Base-by-base conservation (phyloP, 2,888 invertebrate species). In the Chymomyza amoena region DNA sequence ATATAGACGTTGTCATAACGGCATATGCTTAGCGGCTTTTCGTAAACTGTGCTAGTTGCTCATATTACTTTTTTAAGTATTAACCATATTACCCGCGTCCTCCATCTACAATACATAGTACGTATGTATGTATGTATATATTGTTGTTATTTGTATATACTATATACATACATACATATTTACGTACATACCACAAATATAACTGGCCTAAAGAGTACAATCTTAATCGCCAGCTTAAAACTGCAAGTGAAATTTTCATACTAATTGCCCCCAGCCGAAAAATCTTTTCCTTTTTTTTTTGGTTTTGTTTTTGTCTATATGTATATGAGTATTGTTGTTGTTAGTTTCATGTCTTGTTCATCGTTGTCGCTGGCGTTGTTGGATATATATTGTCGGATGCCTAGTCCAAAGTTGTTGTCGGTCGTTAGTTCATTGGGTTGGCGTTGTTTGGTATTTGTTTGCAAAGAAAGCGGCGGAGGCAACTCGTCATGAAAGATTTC, bases 171-270 rank as follows among this genome's bases (percentile, higher is more conserved):
- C n/a, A n/a, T n/a, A n/a, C n/a, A n/a, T n/a, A 25, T 25, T 25
- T 25, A 2, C 4, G 25, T 3, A 2, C 25, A 2, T 25, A 25
- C 25, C 25, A 25, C 4, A 36, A 36, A 36, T 7, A 36, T 36
- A 32, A 36, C n/a, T 54, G 64, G 52, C 70, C 83, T 80, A 73
- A 73, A 84, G 72, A 87, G 70, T 73, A 68, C 64, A 76, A 69
- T 71, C 72, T 72, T 72, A 73, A 73, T 73, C 73, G 75, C 66
- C 57, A 25, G 57, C 57, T 57, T 7, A 83, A 75, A 83, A 83
- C 81, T 83, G 83, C 83, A 83, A 83, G 83, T 83, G 83, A 83
- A 83, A 83, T 87, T 83, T 85, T 75, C 86, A 80, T 73, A 74
- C 86, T 87, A 83, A 83, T 83, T 83, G 83, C 85, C 83, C 66